Evolutionary conservation across 2,113 vertebrate genomes (phyloP).

Genomic region (Meleagris gallopavo): DNA sequence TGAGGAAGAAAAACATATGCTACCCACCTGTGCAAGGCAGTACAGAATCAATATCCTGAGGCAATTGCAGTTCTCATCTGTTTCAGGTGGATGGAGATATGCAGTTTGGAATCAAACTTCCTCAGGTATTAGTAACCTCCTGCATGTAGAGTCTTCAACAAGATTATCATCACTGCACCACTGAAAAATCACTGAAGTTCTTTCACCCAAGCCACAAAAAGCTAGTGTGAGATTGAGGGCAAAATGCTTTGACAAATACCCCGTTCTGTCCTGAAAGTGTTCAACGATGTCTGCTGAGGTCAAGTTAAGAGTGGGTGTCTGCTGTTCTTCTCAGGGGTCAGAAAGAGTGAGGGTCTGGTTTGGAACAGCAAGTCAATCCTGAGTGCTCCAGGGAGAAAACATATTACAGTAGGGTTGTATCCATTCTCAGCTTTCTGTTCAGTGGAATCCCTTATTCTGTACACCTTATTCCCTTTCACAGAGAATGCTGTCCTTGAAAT

Average conservation of each 20-base stretch:
- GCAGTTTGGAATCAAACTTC: neutral
- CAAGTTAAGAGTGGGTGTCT: neutral
- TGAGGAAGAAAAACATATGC: neutral
- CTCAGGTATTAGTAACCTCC: slow-evolving; percentile 34
- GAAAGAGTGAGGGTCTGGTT: neutral
- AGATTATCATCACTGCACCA: slow-evolving; percentile 8
- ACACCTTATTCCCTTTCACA: neutral
- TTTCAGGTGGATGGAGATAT: slow-evolving; percentile 14
- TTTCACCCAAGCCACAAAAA: slow-evolving; percentile 27
- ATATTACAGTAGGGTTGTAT: neutral
- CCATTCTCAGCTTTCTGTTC: neutral
- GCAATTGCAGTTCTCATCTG: slow-evolving; percentile 12
- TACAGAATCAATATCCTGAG: slow-evolving; percentile 24
- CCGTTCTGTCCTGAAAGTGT: neutral
- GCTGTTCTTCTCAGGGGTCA: neutral
- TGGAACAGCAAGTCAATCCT: neutral
- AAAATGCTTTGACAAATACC: neutral
- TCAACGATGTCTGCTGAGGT: neutral
- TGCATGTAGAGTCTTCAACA: slow-evolving; percentile 10
- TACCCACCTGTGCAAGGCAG: neutral
- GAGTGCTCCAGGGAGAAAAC: neutral
- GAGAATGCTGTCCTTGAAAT: neutral
- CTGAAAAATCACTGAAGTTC: slow-evolving; percentile 18
- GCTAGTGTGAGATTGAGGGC: neutral
- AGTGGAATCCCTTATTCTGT: neutral